These are phyloP conservation scores for Sebastes iracundus DNA, from an alignment of 2,797 vertebrate species.

Conservation along the genomic window DNA sequence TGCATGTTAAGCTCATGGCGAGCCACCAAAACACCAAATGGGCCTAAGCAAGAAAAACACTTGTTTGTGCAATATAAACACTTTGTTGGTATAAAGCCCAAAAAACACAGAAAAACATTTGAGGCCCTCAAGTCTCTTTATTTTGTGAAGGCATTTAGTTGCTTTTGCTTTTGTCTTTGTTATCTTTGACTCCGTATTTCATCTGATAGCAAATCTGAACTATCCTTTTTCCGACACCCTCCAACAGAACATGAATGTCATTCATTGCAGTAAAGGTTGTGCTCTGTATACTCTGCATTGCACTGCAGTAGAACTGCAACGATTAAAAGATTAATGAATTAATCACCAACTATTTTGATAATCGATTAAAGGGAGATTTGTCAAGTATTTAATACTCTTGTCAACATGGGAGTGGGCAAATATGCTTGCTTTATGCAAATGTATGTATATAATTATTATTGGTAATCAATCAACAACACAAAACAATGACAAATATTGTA, in stretches of 20 bases:
- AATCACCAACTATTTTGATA: too few relatives aligned
- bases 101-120: not conserved
- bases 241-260: not conserved
- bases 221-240: not conserved
- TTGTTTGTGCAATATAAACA: slow-evolving; percentile 37
- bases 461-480: too few relatives aligned
- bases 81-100: not conserved
- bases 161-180: not conserved
- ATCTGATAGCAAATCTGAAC: not conserved
- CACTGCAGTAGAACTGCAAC: not conserved
- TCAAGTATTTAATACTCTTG: too few relatives aligned
- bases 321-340: too few relatives aligned
- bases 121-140: not conserved
- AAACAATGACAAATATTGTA: too few relatives aligned
- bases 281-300: not conserved
- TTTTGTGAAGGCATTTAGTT: not conserved
- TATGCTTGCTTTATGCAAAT: too few relatives aligned
- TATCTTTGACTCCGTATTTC: not conserved
- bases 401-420: too few relatives aligned
- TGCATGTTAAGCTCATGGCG: slow-evolving; percentile 21
- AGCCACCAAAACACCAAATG: slow-evolving; percentile 45
- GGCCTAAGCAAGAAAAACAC: slow-evolving; percentile 23
- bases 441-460: too few relatives aligned
- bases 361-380: too few relatives aligned
- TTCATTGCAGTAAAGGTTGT: not conserved